phyloP scores from a whole-genome alignment of 1,140 invertebrate species.

The Drosophila jambulina region DNA sequence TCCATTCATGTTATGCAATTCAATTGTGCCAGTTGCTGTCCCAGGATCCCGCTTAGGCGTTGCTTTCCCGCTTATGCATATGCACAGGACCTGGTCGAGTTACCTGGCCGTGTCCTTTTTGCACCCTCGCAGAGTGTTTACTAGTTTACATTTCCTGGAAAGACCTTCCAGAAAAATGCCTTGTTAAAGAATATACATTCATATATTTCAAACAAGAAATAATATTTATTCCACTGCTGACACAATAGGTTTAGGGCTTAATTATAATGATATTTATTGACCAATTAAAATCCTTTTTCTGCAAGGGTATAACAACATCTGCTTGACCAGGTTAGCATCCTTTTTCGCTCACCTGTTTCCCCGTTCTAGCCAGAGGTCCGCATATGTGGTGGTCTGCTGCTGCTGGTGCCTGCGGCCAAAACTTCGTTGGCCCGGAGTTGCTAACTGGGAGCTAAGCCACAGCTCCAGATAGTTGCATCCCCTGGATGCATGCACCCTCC shows the following conservation, averaged over 20 bases:
- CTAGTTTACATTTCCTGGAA: too few species aligned
- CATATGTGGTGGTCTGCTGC: constrained; percentile 28
- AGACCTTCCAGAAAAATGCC: background rate
- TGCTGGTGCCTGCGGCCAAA: constrained; percentile 38
- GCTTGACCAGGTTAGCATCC: background rate
- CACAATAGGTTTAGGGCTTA: background rate
- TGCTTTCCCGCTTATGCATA: constrained; percentile 53
- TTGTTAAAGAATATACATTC: background rate
- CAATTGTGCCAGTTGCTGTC: constrained; percentile 58
- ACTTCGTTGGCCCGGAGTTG: constrained; percentile 28
- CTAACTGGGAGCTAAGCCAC: constrained; percentile 36
- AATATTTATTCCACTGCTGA: too few species aligned
- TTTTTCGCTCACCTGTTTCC: constrained; percentile 27
- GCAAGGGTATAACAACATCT: background rate
- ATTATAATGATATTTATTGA: background rate
- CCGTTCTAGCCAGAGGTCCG: constrained; percentile 26
- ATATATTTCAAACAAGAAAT: background rate
- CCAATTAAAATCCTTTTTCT: background rate
- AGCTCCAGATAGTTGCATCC: constrained; percentile 28
- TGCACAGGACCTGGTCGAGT: constrained; percentile 46
- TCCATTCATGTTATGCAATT: constrained; percentile 83
- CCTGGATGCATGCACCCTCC: constrained; percentile 3
- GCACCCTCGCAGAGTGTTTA: background rate
- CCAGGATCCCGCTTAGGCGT: constrained; percentile 49
- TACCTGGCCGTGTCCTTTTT: constrained; percentile 2